Conservation (phyloP, 2,113 vertebrate species). For the Dasyprocta punctata region DNA sequence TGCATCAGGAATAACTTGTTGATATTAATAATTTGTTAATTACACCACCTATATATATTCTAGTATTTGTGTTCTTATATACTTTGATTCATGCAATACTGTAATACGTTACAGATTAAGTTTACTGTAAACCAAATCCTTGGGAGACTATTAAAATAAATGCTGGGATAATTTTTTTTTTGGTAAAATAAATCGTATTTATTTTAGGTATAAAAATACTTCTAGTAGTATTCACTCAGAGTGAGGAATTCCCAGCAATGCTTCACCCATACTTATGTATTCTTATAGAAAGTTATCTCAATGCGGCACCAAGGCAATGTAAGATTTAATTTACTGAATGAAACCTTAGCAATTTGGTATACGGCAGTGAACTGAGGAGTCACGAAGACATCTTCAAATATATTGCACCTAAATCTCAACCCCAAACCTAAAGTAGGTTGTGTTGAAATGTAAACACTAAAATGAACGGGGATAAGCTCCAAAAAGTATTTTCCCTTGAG, state of each 20-base stretch:
- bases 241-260: background rate
- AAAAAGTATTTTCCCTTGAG: conserved; percentile 50
- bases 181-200: conserved; percentile 53
- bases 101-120: conserved; percentile 36
- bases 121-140: conserved; percentile 41
- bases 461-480: conserved; percentile 19
- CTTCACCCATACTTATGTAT: conserved; percentile 22
- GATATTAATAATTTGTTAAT: conserved; percentile 27
- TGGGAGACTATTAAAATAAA: conserved; percentile 43
- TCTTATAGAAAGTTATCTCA: conserved; percentile 23
- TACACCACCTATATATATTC: conserved; percentile 10
- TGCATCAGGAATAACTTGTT: conserved; percentile 40
- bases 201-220: conserved; percentile 35
- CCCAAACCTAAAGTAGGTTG: background rate
- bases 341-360: conserved; percentile 52
- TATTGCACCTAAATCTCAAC: conserved; percentile 40
- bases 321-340: conserved; percentile 51
- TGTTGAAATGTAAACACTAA: conserved; percentile 68
- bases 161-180: background rate
- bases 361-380: conserved; percentile 66
- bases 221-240: conserved; percentile 26
- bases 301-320: conserved; percentile 22
- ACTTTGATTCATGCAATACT: conserved; percentile 62
- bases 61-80: conserved; percentile 45
- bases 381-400: conserved; percentile 47